Evolutionary conservation across 2,113 vertebrate species (phyloP), one percentile per base, ranked within the genome.

Genomic region (Caranx melampygus): DNA sequence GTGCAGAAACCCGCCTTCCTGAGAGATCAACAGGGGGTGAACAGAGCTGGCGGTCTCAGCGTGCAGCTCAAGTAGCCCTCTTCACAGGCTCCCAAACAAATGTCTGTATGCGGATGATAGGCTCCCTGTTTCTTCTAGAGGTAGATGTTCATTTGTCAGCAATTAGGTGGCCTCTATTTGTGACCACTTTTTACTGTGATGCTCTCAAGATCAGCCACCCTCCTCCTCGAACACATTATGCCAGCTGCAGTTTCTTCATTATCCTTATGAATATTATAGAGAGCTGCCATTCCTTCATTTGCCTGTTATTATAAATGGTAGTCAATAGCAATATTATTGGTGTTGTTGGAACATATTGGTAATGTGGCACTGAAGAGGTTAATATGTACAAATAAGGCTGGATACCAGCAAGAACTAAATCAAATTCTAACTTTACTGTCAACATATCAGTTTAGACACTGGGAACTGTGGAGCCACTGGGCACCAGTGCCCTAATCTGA

Each of bases 21-120:
- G 26, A 26, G 72, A 78, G 65, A 68, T 59, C 42, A 16, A 51
- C 31, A 13, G 80, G 75, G 63, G 61, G 42, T 55, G 35, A 79
- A 57, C 52, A 77, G 35, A 72, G 57, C 26, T 61, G 26, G 20
- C 60, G 34, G 54, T 84, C 68, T 73, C 44, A 44, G 18, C 51
- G 26, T 26, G 61, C n/a, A 57, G 79, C 40, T 89, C 54, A 71
- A 82, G 85, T 69, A 42, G 60, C 20, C 66, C 80, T 89, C 75
- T 72, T 83, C 57, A 69, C 49, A 69, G 26, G 16, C 55, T 75
- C 54, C 57, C 35, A 66, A 81, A 15, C 59, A 68, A 60, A 49
- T 26, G 26, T 75, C 33, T 77, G 71, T 55, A 54, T 13, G 5
- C 77, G 74, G 70, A 68, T 10, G 47, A 65, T 33, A 77, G 61